These are phyloP conservation scores for Phyllotis vaccarum DNA, from an alignment of 2,797 vertebrate species.

Conservation along the genomic window DNA sequence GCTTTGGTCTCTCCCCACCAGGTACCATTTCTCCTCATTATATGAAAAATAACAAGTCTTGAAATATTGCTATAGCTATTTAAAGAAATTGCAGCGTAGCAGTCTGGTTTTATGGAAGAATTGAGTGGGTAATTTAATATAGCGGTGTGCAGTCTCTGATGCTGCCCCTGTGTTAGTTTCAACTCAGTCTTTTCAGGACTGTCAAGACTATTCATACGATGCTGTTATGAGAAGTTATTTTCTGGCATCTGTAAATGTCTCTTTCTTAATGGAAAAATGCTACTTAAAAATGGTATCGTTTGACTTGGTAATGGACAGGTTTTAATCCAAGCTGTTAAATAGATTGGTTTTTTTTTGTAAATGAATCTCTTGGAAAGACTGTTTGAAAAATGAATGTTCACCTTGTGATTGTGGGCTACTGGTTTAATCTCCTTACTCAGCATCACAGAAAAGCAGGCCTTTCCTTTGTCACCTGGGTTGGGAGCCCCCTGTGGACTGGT, in stretches of 20 bases:
- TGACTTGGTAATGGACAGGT: conserved; percentile 61
- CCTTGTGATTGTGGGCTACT: conserved; percentile 20
- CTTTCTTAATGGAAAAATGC: conserved; percentile 55
- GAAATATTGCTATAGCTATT: conserved; percentile 71
- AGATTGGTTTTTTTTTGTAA: conserved; percentile 59
- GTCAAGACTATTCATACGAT: conserved; percentile 50
- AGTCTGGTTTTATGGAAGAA: conserved; percentile 68
- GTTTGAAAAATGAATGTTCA: conserved; percentile 55
- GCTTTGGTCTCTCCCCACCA: conserved; percentile 55
- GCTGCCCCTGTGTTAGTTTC: background rate
- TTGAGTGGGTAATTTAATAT: conserved; percentile 69
- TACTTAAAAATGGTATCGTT: conserved; percentile 63
- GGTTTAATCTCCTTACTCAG: background rate
- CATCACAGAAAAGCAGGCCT: conserved; percentile 22
- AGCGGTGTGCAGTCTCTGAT: background rate
- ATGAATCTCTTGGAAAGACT: conserved; percentile 59
- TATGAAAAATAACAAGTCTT: conserved; percentile 75
- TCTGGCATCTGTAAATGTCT: conserved; percentile 58
- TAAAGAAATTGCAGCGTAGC: conserved; percentile 74
- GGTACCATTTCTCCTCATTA: conserved; percentile 72
- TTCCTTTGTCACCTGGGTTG: background rate
- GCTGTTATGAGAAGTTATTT: conserved; percentile 67
- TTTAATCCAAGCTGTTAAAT: conserved; percentile 69
- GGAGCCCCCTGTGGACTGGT: background rate
- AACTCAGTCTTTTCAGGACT: conserved; percentile 35